Percentiles rank a stretch among this genome's conserved stretches.
phyloP scores from a whole-genome alignment of 2,888 invertebrate species.

The Chrysomela aeneicollis region DNA sequence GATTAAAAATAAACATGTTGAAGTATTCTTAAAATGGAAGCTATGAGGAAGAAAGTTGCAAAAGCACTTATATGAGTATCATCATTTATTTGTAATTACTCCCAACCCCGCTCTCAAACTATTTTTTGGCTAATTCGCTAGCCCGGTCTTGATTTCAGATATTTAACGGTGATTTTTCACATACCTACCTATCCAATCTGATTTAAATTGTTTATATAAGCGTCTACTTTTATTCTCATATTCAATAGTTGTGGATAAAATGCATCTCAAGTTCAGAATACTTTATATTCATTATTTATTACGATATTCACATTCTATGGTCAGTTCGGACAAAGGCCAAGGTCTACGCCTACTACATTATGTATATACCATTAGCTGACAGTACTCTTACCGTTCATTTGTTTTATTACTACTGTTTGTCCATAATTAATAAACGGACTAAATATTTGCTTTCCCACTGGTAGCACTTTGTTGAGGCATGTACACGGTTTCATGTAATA shows the following conservation, averaged over 20 bases:
- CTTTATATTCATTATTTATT: not conserved
- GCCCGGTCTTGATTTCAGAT: too few species aligned
- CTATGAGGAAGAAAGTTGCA: too few species aligned
- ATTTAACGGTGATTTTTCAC: not conserved
- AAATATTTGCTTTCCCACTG: constrained; percentile 38
- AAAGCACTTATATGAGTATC: too few species aligned
- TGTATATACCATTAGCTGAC: constrained; percentile 29
- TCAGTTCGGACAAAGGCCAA: constrained; percentile 50
- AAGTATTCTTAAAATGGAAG: too few species aligned
- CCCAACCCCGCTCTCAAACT: too few species aligned
- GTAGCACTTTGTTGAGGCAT: constrained; percentile 19
- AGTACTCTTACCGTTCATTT: constrained; percentile 38
- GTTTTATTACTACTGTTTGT: constrained; percentile 39
- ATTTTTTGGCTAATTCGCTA: too few species aligned
- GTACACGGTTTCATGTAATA: constrained; percentile 19
- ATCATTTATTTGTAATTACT: too few species aligned
- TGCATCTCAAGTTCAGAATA: not conserved
- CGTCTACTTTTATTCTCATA: not conserved
- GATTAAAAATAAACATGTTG: too few species aligned
- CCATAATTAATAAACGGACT: constrained; percentile 35
- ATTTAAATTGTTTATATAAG: not conserved
- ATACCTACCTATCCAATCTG: not conserved
- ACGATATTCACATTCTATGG: constrained; percentile 39
- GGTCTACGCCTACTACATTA: constrained; percentile 44
- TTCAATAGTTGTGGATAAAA: not conserved